phyloP scores from a whole-genome alignment of 2,113 vertebrate genomes.

The Vanacampus margaritifer region DNA sequence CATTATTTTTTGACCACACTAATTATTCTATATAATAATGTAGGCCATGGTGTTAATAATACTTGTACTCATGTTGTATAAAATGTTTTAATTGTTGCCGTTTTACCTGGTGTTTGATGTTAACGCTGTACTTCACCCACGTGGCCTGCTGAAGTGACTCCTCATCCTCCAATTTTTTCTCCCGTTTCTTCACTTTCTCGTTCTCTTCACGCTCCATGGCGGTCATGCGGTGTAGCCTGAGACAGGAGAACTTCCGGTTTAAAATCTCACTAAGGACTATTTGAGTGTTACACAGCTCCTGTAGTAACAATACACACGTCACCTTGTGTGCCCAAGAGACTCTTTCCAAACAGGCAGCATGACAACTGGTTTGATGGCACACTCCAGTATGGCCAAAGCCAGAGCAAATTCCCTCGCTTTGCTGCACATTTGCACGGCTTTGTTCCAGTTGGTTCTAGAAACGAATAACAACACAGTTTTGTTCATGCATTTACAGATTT shows the following conservation, averaged over 20 bases:
- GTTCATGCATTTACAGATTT: background rate
- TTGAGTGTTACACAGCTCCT: background rate
- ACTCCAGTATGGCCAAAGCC: constrained; percentile 94
- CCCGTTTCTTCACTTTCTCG: constrained; percentile 92
- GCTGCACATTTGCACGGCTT: constrained; percentile 99
- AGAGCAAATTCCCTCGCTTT: constrained; percentile 96
- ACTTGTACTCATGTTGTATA: no score
- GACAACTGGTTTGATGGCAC: constrained; percentile 97
- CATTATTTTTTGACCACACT: no score
- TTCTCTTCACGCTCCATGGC: constrained; percentile 94
- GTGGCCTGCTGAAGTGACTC: constrained; percentile 94
- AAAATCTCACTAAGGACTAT: background rate
- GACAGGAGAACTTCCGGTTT: background rate
- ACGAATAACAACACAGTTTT: background rate
- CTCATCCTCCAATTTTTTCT: constrained; percentile 93
- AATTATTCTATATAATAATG: no score
- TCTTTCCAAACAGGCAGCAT: constrained; percentile 95
- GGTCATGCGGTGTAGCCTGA: constrained; percentile 90
- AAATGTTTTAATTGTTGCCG: background rate
- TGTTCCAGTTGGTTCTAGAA: constrained; percentile 94
- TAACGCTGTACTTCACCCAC: constrained; percentile 96
- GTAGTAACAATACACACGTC: constrained; percentile 32
- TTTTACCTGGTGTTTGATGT: constrained; percentile 91
- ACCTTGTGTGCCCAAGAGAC: constrained; percentile 95
- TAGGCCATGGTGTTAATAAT: no score